phyloP scores from a whole-genome alignment of 2,797 vertebrate genomes.

The Vireo griseus region DNA sequence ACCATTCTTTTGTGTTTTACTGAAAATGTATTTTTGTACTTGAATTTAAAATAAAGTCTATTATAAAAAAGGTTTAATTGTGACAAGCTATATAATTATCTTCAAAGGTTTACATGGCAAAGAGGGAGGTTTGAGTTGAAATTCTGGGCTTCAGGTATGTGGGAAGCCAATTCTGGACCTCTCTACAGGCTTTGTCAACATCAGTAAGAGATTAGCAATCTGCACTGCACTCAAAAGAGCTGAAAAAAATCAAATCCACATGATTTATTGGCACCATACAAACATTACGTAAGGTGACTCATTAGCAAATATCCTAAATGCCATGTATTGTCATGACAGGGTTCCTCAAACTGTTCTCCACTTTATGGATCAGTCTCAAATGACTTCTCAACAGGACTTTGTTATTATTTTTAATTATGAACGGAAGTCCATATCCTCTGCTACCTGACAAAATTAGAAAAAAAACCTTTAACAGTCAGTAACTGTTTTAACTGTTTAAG shows the following conservation, averaged over 20 bases:
- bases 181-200: not conserved
- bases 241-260: not conserved
- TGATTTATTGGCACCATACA: not conserved
- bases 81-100: not conserved
- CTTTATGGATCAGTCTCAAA: not conserved
- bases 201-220: not conserved
- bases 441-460: not conserved
- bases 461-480: not conserved
- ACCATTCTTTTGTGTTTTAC: not conserved
- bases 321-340: not conserved
- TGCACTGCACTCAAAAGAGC: not conserved
- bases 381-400: not conserved
- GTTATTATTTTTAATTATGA: not conserved
- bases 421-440: not conserved
- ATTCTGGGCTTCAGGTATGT: not conserved
- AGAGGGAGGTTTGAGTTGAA: not conserved
- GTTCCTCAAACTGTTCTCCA: not conserved
- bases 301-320: not conserved
- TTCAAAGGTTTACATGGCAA: not conserved
- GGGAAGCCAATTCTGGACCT: not conserved
- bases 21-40: not conserved
- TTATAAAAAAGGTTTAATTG: not conserved
- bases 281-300: not conserved
- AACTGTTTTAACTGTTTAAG: not conserved
- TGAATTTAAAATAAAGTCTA: not conserved